Conservation (phyloP, 2,797 vertebrate species). For the Jordanella pulchra region DNA sequence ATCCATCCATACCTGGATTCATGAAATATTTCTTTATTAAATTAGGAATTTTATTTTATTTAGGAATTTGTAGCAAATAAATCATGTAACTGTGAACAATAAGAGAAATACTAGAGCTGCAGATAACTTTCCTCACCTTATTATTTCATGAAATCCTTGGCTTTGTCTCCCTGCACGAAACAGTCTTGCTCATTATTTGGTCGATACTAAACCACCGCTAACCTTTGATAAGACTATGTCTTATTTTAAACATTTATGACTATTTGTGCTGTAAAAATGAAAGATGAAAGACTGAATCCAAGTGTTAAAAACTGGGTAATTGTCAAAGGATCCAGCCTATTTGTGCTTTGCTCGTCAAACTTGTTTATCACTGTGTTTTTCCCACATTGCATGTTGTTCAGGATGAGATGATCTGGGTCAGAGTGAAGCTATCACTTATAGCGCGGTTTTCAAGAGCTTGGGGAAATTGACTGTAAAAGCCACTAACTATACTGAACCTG, state of each 20-base stretch:
- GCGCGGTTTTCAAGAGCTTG: slow-evolving; percentile 54
- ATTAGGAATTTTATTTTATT: too few relatives aligned
- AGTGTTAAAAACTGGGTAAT: not conserved
- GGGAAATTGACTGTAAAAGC: slow-evolving; percentile 48
- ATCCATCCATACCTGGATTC: not conserved
- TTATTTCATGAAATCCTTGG: not conserved
- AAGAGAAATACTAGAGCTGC: slow-evolving; percentile 1
- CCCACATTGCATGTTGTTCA: slow-evolving; percentile 56
- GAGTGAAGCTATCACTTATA: slow-evolving; percentile 63
- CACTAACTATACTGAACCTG: slow-evolving; percentile 57
- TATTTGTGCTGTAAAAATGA: not conserved
- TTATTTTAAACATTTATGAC: not conserved
- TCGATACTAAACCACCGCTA: too few relatives aligned
- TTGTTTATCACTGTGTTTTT: slow-evolving; percentile 51
- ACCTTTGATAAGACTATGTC: not conserved
- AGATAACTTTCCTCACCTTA: not conserved
- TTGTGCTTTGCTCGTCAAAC: slow-evolving; percentile 9
- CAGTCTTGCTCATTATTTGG: too few relatives aligned
- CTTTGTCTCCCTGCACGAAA: too few relatives aligned
- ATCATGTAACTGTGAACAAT: not conserved
- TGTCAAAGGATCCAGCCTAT: not conserved
- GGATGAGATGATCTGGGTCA: slow-evolving; percentile 48
- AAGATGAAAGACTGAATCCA: not conserved
- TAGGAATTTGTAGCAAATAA: not conserved
- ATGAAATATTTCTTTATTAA: not conserved